These are phyloP conservation scores for Cosmopolites sordidus DNA, from an alignment of 2,888 invertebrate genomes.

Conservation along the genomic window DNA sequence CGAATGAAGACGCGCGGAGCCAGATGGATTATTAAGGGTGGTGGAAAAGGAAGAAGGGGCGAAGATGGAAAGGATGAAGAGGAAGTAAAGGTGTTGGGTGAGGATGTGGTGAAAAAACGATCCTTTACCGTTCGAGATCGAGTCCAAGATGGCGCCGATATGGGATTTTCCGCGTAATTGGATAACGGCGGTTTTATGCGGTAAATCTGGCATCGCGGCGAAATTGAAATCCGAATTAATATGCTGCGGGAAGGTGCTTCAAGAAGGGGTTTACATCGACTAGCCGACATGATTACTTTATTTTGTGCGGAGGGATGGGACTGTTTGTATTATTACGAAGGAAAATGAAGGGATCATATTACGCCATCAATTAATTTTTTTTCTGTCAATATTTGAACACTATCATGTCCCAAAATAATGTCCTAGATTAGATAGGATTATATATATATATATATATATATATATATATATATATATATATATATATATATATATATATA, in stretches of 20 bases:
- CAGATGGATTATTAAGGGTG: not conserved
- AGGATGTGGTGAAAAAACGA: no score
- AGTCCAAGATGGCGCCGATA: conserved; percentile 51
- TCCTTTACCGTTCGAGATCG: conserved; percentile 46
- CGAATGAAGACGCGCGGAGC: conserved; percentile 4
- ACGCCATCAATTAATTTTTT: no score
- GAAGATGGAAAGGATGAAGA: no score
- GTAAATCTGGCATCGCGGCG: conserved; percentile 30
- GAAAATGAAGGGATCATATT: conserved; percentile 9
- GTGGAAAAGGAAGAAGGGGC: no score
- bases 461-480: no score
- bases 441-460: no score
- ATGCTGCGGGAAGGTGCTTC: conserved; percentile 19
- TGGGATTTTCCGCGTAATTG: conserved; percentile 45
- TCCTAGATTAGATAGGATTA: no score
- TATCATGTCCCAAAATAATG: no score
- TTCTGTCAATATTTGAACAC: no score
- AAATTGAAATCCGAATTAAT: conserved; percentile 27
- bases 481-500: no score
- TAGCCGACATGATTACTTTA: conserved; percentile 30
- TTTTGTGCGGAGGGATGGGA: conserved; percentile 33
- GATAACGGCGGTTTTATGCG: conserved; percentile 34
- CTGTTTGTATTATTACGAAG: conserved; percentile 20
- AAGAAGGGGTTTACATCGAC: conserved; percentile 25
- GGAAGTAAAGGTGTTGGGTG: no score